Conservation (phyloP, 2,113 vertebrate genomes). For the Chloroceryle aenea region DNA sequence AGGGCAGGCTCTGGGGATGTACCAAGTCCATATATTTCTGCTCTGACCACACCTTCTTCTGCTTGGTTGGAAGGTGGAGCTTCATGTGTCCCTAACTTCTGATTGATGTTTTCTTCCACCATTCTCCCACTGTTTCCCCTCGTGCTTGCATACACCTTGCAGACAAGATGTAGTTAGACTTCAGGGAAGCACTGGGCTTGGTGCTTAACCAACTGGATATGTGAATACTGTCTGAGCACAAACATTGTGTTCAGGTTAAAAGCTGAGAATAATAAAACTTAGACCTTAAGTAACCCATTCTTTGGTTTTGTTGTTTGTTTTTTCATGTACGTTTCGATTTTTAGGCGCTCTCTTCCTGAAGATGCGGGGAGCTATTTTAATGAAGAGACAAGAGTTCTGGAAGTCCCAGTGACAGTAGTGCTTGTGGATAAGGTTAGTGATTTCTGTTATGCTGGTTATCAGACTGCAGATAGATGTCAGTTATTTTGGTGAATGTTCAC, state of each 20-base stretch:
- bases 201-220: background rate
- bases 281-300: background rate
- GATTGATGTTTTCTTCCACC: background rate
- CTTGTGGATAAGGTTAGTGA: constrained; percentile 85
- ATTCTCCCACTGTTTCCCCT: background rate
- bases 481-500: background rate
- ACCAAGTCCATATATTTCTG: background rate
- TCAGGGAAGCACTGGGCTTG: background rate
- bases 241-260: background rate
- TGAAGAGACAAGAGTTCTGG: constrained; percentile 83
- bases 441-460: background rate
- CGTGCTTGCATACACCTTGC: background rate
- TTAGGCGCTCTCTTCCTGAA: constrained; percentile 81
- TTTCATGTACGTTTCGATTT: background rate
- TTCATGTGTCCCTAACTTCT: background rate
- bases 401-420: constrained; percentile 82
- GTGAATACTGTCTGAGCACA: background rate
- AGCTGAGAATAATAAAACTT: background rate
- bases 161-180: background rate
- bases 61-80: background rate
- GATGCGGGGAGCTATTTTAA: constrained; percentile 86
- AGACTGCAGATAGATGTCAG: background rate
- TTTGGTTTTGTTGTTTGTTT: background rate
- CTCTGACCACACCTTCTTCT: background rate
- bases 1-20: background rate